Evolutionary conservation across 2,888 invertebrate species (phyloP).

Genomic region (Mythimna vitellina): DNA sequence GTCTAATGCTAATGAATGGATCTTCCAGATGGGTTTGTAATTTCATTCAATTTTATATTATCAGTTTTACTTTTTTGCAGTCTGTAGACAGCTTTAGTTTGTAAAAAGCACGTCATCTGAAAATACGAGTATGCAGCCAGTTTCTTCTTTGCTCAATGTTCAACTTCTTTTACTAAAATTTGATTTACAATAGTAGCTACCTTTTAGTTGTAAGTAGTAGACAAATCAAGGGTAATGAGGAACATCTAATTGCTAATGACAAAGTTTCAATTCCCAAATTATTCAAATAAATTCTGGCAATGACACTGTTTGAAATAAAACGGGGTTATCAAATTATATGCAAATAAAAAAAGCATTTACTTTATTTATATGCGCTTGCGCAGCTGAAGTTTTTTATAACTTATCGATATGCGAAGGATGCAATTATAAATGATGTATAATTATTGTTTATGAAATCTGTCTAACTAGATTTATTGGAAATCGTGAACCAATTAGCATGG

Average conservation of each 20-base stretch:
- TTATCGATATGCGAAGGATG: conserved; percentile 1
- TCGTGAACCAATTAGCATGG: neutral
- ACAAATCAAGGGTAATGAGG: neutral
- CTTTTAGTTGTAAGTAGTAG: too few relatives aligned
- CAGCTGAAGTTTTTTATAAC: conserved; percentile 1
- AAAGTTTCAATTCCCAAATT: conserved; percentile 22
- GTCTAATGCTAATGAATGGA: conserved; percentile 37
- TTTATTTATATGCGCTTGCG: conserved; percentile 1
- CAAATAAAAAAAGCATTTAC: conserved; percentile 8
- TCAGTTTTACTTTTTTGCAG: conserved; percentile 13
- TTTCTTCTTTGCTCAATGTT: conserved; percentile 6
- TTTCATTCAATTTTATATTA: conserved; percentile 24
- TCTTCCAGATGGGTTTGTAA: conserved; percentile 18
- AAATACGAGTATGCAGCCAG: conserved; percentile 6
- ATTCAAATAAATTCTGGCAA: conserved; percentile 40
- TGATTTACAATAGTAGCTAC: neutral
- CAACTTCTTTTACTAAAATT: conserved; percentile 4
- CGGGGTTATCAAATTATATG: conserved; percentile 15
- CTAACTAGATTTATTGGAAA: conserved; percentile 10
- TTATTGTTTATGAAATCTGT: neutral
- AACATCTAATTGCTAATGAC: conserved; percentile 17
- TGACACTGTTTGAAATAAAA: conserved; percentile 43
- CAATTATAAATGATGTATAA: neutral
- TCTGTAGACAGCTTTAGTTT: neutral
- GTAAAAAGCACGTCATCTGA: conserved; percentile 17